Evolutionary conservation across 2,888 invertebrate species (phyloP).

Genomic region (Pseudanteris insignis): DNA sequence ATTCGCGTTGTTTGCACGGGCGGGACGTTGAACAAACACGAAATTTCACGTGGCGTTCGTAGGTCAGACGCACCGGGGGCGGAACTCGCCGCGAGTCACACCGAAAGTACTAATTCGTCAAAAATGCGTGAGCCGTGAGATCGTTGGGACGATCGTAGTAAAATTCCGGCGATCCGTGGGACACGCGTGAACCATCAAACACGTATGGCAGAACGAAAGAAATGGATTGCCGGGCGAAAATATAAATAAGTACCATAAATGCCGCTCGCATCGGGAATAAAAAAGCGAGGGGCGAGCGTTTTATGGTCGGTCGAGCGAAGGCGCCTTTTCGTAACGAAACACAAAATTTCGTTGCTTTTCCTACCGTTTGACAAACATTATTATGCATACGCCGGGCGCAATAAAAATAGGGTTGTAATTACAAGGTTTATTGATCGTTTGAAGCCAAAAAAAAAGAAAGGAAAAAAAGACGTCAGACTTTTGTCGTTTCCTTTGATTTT

Average conservation of each 20-base stretch:
- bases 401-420: constrained; percentile 42
- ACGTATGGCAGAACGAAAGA: constrained; percentile 38
- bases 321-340: constrained; percentile 39
- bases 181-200: constrained; percentile 43
- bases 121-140: constrained; percentile 41
- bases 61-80: constrained; percentile 15
- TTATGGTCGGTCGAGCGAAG: constrained; percentile 31
- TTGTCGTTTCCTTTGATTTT: constrained; percentile 37
- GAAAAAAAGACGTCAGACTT: constrained; percentile 37
- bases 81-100: constrained; percentile 18
- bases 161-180: constrained; percentile 26
- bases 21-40: constrained; percentile 34
- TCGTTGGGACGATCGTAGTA: constrained; percentile 21
- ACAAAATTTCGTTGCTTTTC: constrained; percentile 43
- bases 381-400: constrained; percentile 32
- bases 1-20: constrained; percentile 30
- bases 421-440: constrained; percentile 41
- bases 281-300: constrained; percentile 38
- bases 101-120: constrained; percentile 38
- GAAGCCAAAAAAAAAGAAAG: too few species aligned
- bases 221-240: constrained; percentile 23
- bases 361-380: constrained; percentile 45
- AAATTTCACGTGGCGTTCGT: constrained; percentile 29
- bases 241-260: constrained; percentile 42
- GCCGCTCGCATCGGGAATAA: constrained; percentile 37